Conservation (phyloP, 2,888 invertebrate genomes). For the Frankliniella intonsa region DNA sequence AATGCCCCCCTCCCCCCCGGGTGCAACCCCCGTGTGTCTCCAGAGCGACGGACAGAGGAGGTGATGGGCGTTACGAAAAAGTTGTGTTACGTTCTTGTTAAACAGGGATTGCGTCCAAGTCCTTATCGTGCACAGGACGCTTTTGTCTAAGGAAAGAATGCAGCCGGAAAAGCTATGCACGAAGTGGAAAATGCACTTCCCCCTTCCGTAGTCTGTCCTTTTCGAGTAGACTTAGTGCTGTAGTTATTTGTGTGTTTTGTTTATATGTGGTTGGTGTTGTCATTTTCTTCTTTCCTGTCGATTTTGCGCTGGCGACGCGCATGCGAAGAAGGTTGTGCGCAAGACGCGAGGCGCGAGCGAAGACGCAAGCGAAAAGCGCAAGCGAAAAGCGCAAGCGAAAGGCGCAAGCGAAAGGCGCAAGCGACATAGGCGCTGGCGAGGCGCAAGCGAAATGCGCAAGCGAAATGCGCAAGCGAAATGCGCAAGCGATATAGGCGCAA, state of each 20-base stretch:
- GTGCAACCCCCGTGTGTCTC: too few relatives aligned
- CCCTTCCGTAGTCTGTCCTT: conserved; percentile 7
- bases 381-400: conserved; percentile 4
- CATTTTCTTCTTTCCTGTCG: background rate
- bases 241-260: conserved; percentile 16
- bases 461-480: background rate
- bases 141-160: too few relatives aligned
- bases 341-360: background rate
- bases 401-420: background rate
- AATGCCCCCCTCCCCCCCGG: too few relatives aligned
- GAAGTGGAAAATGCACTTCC: background rate
- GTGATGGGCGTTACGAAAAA: too few relatives aligned
- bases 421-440: background rate
- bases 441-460: conserved; percentile 10
- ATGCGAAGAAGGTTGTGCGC: background rate
- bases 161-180: too few relatives aligned
- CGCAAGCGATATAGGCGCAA: background rate
- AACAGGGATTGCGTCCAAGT: too few relatives aligned
- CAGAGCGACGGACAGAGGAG: too few relatives aligned
- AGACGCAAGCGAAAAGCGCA: background rate
- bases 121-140: too few relatives aligned
- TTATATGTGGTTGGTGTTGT: background rate
- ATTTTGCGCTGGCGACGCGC: conserved; percentile 5
- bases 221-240: background rate
- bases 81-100: too few relatives aligned